Evolutionary conservation across 1,140 invertebrate species (phyloP).

Genomic region (Bombus picipes): DNA sequence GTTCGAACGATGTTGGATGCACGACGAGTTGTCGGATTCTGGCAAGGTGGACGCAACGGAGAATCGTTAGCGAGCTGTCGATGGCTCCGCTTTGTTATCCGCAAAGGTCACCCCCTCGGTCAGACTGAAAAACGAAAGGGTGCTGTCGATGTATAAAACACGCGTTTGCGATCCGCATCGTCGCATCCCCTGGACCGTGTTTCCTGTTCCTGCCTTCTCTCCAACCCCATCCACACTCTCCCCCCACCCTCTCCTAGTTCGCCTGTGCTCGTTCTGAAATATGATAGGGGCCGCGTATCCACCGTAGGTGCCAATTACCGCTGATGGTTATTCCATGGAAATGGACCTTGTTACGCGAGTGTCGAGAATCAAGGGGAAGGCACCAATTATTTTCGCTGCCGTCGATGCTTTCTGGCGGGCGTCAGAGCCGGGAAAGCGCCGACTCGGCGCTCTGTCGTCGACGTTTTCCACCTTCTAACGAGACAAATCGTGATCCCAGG

Average conservation of each 20-base stretch:
- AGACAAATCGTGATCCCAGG: constrained; percentile 54
- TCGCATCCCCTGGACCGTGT: constrained; percentile 69
- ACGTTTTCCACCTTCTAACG: constrained; percentile 58
- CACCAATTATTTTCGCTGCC: constrained; percentile 81
- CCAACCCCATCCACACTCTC: constrained; percentile 40
- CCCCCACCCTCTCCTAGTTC: constrained; percentile 42
- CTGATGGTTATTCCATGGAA: constrained; percentile 83
- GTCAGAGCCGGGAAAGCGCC: constrained; percentile 59
- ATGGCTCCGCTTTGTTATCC: constrained; percentile 79
- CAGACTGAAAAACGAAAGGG: constrained; percentile 74
- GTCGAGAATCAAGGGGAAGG: constrained; percentile 77
- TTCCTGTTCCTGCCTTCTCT: constrained; percentile 62
- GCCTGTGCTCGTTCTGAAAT: constrained; percentile 76
- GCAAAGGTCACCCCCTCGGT: constrained; percentile 45
- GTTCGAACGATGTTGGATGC: constrained; percentile 36
- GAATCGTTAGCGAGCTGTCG: constrained; percentile 78
- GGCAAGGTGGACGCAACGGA: constrained; percentile 54
- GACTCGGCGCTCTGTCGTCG: constrained; percentile 60
- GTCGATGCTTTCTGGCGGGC: constrained; percentile 71
- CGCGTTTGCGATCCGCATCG: constrained; percentile 71
- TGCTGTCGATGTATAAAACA: constrained; percentile 76
- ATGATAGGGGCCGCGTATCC: constrained; percentile 77
- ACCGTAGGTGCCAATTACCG: constrained; percentile 81
- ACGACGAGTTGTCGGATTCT: constrained; percentile 21
- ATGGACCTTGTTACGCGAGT: constrained; percentile 81